phyloP scores from a whole-genome alignment of 2,888 invertebrate species.

The Bombyx huttoni region DNA sequence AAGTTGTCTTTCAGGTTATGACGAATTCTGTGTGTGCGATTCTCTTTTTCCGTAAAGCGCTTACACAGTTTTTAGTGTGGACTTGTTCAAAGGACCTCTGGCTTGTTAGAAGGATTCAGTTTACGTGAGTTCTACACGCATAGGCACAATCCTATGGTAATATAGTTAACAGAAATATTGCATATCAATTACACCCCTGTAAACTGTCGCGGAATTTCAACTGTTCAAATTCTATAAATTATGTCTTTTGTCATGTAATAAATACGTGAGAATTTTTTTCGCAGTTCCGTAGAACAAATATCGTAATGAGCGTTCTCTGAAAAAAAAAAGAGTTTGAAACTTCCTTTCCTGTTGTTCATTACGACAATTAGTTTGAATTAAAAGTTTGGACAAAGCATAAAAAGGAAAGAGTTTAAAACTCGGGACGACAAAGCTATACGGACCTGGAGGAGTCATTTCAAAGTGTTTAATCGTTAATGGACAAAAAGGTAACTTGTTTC shows the following conservation, averaged over 20 bases:
- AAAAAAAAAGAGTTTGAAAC: slow-evolving; percentile 1
- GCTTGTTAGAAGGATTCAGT: too few relatives aligned
- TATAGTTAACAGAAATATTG: too few relatives aligned
- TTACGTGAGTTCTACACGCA: too few relatives aligned
- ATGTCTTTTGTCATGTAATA: too few relatives aligned
- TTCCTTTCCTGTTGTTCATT: background rate
- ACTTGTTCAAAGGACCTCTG: slow-evolving; percentile 23
- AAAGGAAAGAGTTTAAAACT: slow-evolving; percentile 9
- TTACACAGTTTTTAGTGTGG: slow-evolving; percentile 23
- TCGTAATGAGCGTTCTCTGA: background rate
- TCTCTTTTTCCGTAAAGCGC: slow-evolving; percentile 22
- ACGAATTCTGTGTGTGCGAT: slow-evolving; percentile 33
- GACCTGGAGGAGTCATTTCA: slow-evolving; percentile 16
- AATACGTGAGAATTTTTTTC: too few relatives aligned
- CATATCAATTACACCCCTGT: too few relatives aligned
- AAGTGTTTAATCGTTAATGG: slow-evolving; percentile 21
- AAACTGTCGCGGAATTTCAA: too few relatives aligned
- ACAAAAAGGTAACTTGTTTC: slow-evolving; percentile 18
- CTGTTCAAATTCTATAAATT: too few relatives aligned
- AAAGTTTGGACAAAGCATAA: slow-evolving; percentile 4
- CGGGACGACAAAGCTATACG: slow-evolving; percentile 9
- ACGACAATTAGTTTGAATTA: slow-evolving; percentile 2
- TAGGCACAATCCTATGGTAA: too few relatives aligned
- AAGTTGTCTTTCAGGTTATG: slow-evolving; percentile 53
- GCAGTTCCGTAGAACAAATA: too few relatives aligned